phyloP scores from a whole-genome alignment of 1,140 invertebrate genomes.

The Lasioglossum baleicum region DNA sequence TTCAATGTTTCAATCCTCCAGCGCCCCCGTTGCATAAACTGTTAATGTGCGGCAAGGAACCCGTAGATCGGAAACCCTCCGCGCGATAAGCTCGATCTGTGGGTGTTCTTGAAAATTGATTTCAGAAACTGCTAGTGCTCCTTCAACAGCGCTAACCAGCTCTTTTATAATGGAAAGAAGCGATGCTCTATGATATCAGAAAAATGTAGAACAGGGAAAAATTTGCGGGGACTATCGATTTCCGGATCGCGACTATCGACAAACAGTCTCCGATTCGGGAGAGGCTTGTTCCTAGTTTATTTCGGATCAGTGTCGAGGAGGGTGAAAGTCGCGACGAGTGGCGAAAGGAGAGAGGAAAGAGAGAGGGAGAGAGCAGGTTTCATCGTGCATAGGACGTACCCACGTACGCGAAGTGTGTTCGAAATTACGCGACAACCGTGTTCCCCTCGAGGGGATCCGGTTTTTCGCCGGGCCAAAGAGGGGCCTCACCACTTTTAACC shows the following conservation, averaged over 20 bases:
- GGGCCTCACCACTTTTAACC: constrained; percentile 35
- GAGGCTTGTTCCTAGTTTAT: too few species aligned
- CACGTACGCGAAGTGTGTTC: constrained; percentile 17
- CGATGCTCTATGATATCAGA: too few species aligned
- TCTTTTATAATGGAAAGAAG: too few species aligned
- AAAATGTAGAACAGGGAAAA: too few species aligned
- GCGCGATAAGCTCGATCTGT: too few species aligned
- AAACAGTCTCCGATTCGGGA: too few species aligned
- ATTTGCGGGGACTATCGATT: too few species aligned
- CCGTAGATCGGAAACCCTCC: too few species aligned
- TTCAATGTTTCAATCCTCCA: constrained; percentile 40
- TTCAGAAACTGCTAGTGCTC: neutral
- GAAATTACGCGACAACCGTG: constrained; percentile 33
- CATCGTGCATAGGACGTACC: constrained; percentile 2
- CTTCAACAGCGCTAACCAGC: too few species aligned
- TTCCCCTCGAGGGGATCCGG: constrained; percentile 12
- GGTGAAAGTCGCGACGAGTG: constrained; percentile 18
- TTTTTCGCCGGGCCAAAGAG: constrained; percentile 18
- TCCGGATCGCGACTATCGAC: too few species aligned
- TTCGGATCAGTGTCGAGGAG: neutral
- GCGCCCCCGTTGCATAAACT: constrained; percentile 39
- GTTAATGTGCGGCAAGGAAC: constrained; percentile 11
- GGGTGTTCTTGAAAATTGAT: neutral
- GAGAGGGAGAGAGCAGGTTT: neutral
- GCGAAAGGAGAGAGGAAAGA: neutral